Evolutionary conservation across 2,113 vertebrate species (phyloP), one percentile per base, ranked within the genome.

Genomic region (Leucoraja erinaceus): DNA sequence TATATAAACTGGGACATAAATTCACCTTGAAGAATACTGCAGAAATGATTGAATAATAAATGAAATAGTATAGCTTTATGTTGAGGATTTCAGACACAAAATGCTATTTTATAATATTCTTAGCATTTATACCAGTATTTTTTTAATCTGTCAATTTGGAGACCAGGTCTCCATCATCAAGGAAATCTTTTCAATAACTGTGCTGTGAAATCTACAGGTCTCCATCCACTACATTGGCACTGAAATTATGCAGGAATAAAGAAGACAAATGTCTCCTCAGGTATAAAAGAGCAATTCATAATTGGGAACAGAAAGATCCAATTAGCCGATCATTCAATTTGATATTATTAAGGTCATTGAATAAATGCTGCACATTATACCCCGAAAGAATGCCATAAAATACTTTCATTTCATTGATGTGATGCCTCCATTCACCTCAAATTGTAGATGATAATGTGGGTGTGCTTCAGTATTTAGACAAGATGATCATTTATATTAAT

Each of bases 401-500:
- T 63, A 88, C n/a, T 88, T 66, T 18, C 12, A 86, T 59, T 86
- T 61, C 11, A 61, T 16, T 63, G 63, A 88, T 61, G 14, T 88
- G 28, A 59, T 63, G 59, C 83, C 61, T 63, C 14, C 59, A 88
- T 31, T 5, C 59, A 66, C n/a, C 9, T 31, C n/a, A n/a, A 16
- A 31, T 88, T 88, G 9, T 31, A 88, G n/a, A 2, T 5, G 6
- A n/a, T 61, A 6, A 63, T 31, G 14, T 31, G 3, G 83, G 59
- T 18, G 16, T 18, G 28, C 70, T 72, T 47, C 88, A 90, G 31
- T 38, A 38, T 38, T 72, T 22, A 47, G 68, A 72, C 18, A 91
- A 54, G 47, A 4, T 91, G 7, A 74, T 68, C 31, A 72, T 91
- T 47, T 20, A 72, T 31, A 91, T 91, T 31, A 18, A 54, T 96